Conservation (phyloP, 2,797 vertebrate genomes). For the Siniperca scherzeri region DNA sequence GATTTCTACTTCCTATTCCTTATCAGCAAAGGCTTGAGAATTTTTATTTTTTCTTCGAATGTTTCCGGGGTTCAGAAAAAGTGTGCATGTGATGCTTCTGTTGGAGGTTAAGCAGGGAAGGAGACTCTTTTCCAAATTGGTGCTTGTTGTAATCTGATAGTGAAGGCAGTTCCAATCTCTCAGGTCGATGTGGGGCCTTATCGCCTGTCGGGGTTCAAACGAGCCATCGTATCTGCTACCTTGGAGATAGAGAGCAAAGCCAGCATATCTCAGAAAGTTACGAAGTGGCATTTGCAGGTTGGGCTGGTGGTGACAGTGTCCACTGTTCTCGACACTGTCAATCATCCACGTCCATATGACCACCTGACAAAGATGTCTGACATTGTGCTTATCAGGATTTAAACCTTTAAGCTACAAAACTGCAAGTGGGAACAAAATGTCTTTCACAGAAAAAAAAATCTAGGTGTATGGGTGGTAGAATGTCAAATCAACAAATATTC, state of each 20-base stretch:
- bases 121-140: conserved; percentile 64
- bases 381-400: conserved; percentile 24
- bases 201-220: conserved; percentile 66
- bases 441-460: not conserved
- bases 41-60: conserved; percentile 17
- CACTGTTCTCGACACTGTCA: conserved; percentile 43
- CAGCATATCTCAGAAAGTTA: conserved; percentile 49
- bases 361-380: conserved; percentile 32
- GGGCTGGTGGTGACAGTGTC: conserved; percentile 34
- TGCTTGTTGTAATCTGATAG: conserved; percentile 75
- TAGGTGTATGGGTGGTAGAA: not conserved
- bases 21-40: conserved; percentile 57
- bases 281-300: conserved; percentile 51
- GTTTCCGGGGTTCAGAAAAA: conserved; percentile 48
- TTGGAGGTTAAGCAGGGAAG: conserved; percentile 56
- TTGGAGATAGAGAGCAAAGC: conserved; percentile 71
- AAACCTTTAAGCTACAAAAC: conserved; percentile 30
- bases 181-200: conserved; percentile 67
- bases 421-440: not conserved
- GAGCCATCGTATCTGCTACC: conserved; percentile 63
- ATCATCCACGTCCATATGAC: conserved; percentile 36
- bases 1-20: conserved; percentile 54
- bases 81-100: conserved; percentile 50
- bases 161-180: conserved; percentile 62
- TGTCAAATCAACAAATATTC: not conserved